A percentile compares a stretch with the other conserved stretches of the same genome.
These are phyloP conservation scores for Aythya baeri DNA, from an alignment of 2,113 vertebrate genomes.

Conservation along the genomic window DNA sequence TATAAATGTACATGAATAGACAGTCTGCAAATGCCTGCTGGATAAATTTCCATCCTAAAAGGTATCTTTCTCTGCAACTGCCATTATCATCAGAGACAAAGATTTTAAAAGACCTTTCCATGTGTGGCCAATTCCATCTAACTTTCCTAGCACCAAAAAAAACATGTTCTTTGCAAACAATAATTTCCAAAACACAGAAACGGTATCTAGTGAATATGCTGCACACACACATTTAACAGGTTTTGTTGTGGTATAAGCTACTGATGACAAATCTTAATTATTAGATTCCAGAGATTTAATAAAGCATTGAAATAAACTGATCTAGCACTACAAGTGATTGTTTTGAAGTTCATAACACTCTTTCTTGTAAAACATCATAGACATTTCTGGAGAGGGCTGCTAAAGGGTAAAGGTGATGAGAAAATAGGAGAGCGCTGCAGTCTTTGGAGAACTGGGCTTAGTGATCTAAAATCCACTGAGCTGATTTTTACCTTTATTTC, in stretches of 20 bases:
- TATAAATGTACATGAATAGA: neutral
- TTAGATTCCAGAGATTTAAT: neutral
- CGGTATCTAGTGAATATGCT: neutral
- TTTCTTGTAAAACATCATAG: neutral
- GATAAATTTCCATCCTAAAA: neutral
- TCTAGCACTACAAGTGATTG: neutral
- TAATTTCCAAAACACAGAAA: neutral
- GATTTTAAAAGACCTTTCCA: neutral
- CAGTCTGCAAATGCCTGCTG: neutral
- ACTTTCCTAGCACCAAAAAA: neutral
- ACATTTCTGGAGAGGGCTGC: neutral
- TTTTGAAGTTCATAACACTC: neutral
- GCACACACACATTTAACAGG: neutral
- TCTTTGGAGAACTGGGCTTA: neutral
- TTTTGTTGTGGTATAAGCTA: neutral
- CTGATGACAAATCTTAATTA: neutral
- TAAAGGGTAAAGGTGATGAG: neutral
- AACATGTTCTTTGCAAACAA: neutral
- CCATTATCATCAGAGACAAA: neutral
- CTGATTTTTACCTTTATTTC: neutral
- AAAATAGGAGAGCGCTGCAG: neutral
- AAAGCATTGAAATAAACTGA: neutral
- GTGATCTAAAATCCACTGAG: neutral
- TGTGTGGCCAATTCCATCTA: neutral
- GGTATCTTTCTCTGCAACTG: neutral